These are phyloP conservation scores for Pemphigus obesinymphae DNA, from an alignment of 1,140 invertebrate species.

Conservation along the genomic window DNA sequence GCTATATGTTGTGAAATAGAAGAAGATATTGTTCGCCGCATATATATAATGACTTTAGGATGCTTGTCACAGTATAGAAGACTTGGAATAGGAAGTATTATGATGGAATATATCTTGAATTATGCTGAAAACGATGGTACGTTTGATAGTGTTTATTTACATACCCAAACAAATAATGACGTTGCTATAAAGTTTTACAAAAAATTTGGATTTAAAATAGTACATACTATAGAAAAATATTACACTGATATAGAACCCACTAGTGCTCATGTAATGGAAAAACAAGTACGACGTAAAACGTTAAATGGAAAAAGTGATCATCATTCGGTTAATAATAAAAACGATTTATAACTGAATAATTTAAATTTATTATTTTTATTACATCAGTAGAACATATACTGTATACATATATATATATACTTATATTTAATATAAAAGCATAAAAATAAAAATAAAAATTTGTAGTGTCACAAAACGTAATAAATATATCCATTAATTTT, in stretches of 20 bases:
- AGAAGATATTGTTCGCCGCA: conserved; percentile 79
- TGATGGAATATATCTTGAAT: conserved; percentile 96
- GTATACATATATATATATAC: too few relatives aligned
- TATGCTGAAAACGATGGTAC: conserved; percentile 93
- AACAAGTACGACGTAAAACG: conserved; percentile 63
- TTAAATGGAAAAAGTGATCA: conserved; percentile 43
- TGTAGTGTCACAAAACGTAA: too few relatives aligned
- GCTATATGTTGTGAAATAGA: conserved; percentile 98
- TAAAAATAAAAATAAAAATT: too few relatives aligned
- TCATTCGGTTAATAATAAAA: conserved; percentile 44
- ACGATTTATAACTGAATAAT: conserved; percentile 33
- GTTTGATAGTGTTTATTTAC: conserved; percentile 95
- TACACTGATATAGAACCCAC: conserved; percentile 98
- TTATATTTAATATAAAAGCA: too few relatives aligned
- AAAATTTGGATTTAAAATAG: conserved; percentile 97
- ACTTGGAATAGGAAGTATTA: conserved; percentile 89
- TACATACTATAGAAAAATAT: conserved; percentile 97
- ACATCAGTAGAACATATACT: conserved; percentile 17
- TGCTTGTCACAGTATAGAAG: conserved; percentile 94
- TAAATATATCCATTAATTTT: too few relatives aligned
- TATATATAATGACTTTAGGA: conserved; percentile 99
- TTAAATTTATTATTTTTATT: conserved; percentile 28
- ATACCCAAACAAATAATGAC: conserved; percentile 98
- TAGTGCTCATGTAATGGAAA: conserved; percentile 95
- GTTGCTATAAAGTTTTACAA: conserved; percentile 98